A percentile compares a stretch with the other conserved stretches of the same genome.
These are phyloP conservation scores for Felis catus DNA, from an alignment of 2,113 vertebrate genomes.

Conservation along the genomic window DNA sequence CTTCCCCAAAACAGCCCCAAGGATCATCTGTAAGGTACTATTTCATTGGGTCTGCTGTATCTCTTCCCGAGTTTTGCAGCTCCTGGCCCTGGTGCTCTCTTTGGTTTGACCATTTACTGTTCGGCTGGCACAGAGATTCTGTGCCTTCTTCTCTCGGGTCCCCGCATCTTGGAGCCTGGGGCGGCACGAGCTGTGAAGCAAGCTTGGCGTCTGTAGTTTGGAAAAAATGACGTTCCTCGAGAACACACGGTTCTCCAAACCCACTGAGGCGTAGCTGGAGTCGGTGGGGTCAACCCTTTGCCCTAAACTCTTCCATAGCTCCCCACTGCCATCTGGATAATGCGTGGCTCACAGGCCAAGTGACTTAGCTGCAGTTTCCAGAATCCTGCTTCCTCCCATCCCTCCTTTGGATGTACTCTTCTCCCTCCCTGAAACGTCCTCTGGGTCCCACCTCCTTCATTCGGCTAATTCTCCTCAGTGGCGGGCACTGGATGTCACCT, in stretches of 20 bases:
- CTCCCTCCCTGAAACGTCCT: neutral
- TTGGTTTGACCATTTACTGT: too few relatives aligned
- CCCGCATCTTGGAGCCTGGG: neutral
- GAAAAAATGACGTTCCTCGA: neutral
- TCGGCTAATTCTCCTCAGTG: neutral
- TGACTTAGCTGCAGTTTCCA: neutral
- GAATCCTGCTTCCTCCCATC: neutral
- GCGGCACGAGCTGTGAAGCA: accelerated
- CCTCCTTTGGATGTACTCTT: neutral
- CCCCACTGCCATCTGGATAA: neutral
- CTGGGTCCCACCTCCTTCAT: neutral
- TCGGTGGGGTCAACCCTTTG: neutral
- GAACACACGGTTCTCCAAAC: neutral
- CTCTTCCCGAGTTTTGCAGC: neutral
- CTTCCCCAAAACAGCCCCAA: neutral
- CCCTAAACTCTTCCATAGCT: neutral
- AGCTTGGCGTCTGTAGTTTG: neutral
- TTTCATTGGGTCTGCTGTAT: neutral
- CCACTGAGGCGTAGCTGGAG: neutral
- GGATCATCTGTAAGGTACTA: neutral
- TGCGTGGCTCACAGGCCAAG: neutral
- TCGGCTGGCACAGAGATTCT: neutral
- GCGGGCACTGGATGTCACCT: neutral
- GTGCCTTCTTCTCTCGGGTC: neutral
- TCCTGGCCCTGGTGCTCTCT: neutral